Conservation (phyloP, 2,888 invertebrate species). For the Venustoraphidia nigricollis region DNA sequence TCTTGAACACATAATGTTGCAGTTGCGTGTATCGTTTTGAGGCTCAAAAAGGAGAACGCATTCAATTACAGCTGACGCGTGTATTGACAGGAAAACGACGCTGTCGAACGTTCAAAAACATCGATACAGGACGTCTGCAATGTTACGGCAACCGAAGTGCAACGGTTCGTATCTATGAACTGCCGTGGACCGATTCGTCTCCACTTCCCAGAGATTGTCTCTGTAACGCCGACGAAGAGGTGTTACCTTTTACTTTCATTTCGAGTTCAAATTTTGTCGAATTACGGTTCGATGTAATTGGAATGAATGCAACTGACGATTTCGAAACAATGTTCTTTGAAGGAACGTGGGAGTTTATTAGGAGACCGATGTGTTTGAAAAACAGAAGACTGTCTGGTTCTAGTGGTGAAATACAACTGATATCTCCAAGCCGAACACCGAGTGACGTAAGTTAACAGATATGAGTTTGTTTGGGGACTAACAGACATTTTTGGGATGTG, state of each 20-base stretch:
- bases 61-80: slow-evolving; percentile 59
- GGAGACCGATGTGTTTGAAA: slow-evolving; percentile 50
- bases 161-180: slow-evolving; percentile 56
- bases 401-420: slow-evolving; percentile 58
- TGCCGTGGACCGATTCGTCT: slow-evolving; percentile 56
- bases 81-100: slow-evolving; percentile 35
- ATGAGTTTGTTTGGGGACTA: too few species aligned
- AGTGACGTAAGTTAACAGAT: slow-evolving; percentile 29
- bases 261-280: slow-evolving; percentile 65
- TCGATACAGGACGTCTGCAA: slow-evolving; percentile 51
- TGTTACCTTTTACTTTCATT: slow-evolving; percentile 57
- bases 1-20: slow-evolving; percentile 18
- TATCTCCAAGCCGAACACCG: slow-evolving; percentile 30
- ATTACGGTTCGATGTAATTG: slow-evolving; percentile 62
- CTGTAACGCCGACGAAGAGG: slow-evolving; percentile 40
- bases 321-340: slow-evolving; percentile 74
- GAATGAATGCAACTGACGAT: slow-evolving; percentile 76
- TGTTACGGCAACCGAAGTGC: slow-evolving; percentile 57
- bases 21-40: slow-evolving; percentile 81
- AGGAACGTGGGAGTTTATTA: slow-evolving; percentile 67
- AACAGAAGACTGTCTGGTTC: slow-evolving; percentile 56
- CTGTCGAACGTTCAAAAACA: slow-evolving; percentile 41
- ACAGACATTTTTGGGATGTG: too few species aligned
- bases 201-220: slow-evolving; percentile 65
- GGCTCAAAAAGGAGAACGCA: slow-evolving; percentile 65